Evolutionary conservation across 2,888 invertebrate species (phyloP), one percentile per base, ranked within the genome.

Genomic region (Mesochorus sp.): DNA sequence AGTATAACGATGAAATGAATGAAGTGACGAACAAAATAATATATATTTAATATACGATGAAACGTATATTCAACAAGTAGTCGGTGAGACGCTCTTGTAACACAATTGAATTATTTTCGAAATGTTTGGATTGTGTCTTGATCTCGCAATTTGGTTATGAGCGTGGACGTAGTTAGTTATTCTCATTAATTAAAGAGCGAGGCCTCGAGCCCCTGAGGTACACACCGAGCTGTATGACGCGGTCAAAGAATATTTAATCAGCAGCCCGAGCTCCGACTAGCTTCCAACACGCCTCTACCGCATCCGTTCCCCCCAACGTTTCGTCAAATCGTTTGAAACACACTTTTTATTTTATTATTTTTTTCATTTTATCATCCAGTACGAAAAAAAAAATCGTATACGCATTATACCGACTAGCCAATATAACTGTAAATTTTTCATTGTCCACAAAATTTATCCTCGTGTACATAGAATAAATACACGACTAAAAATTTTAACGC

Each of bases 111-210:
- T 39, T 39, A n/a, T 39, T 14, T 10, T 39, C 39, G 39, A 39
- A 3, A 14, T 12, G 5, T 51, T 59, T 39, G 8, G 8, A 62
- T 49, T 39, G 37, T 47, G 17, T 67, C 53, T 55, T 42, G 3
- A 14, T 10, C 26, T 19, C 21, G n/a, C 34, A 5, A 37, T 21
- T 49, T 24, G 37, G 12, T 5, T 14, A 51, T 14, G 12, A 51
- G 14, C n/a, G 61, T 51, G 14, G 19, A 44, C 34, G 24, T 39
- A 55, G 53, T 72, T 72, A 59, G 47, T 72, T 76, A 72, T 66
- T 67, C 53, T 76, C 76, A 76, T 76, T 76, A 76, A 76, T 72
- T 76, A 72, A 53, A 72, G 53, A 71, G 66, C 31, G 24, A 61
- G 26, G 37, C 34, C 66, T 57, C 28, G 47, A 59, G 53, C 47